Evolutionary conservation across 2,888 invertebrate genomes (phyloP).

Genomic region (Drosophila picticornis): DNA sequence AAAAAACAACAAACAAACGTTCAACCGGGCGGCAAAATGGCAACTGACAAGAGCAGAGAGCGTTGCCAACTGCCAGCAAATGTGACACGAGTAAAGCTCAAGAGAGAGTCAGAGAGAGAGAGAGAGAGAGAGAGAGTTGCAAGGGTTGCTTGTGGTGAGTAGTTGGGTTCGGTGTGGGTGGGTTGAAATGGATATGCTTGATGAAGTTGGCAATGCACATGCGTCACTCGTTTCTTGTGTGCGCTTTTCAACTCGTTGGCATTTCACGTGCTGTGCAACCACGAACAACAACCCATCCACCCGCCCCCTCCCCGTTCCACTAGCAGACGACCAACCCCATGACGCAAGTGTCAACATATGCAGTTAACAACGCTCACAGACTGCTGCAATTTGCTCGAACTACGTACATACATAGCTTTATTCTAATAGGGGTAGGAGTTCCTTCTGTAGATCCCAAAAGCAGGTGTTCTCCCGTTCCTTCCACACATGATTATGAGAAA

Average conservation of each 20-base stretch:
- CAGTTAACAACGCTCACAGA: constrained; percentile 16
- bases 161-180: background rate
- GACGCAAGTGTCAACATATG: constrained; percentile 34
- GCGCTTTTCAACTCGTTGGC: constrained; percentile 68
- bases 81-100: constrained; percentile 21
- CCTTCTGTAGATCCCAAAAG: constrained; percentile 24
- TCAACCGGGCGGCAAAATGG: constrained; percentile 80
- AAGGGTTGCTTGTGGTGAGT: constrained; percentile 39
- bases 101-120: constrained; percentile 17
- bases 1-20: constrained; percentile 77
- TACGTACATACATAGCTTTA: constrained; percentile 28
- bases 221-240: constrained; percentile 44
- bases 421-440: constrained; percentile 11
- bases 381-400: constrained; percentile 46
- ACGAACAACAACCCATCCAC: background rate
- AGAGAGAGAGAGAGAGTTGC: constrained; percentile 24
- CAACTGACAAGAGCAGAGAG: constrained; percentile 69
- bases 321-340: constrained; percentile 37
- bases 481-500: background rate
- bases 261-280: constrained; percentile 40
- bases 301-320: background rate
- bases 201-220: constrained; percentile 54
- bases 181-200: background rate
- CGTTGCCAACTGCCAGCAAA: constrained; percentile 20
- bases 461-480: background rate